Conservation (phyloP, 2,797 vertebrate genomes). For the Arvicola amphibius region DNA sequence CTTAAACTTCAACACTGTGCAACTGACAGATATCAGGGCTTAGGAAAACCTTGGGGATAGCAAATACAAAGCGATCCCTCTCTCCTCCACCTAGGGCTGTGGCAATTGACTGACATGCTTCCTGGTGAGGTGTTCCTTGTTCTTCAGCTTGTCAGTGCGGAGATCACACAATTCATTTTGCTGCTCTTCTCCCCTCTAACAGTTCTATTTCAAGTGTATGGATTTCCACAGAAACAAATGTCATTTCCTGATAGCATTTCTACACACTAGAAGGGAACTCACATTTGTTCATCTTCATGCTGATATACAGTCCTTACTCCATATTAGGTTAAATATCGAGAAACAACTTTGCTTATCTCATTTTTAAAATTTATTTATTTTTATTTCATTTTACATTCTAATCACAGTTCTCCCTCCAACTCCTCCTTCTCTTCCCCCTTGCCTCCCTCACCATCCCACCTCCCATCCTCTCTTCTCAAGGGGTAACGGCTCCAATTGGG, state of each 20-base stretch:
- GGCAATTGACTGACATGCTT: background rate
- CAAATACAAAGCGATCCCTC: background rate
- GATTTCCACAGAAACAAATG: background rate
- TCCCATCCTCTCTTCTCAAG: no score
- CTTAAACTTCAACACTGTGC: background rate
- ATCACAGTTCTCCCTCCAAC: no score
- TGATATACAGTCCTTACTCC: background rate
- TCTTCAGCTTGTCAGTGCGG: background rate
- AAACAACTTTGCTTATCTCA: background rate
- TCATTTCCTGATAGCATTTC: background rate
- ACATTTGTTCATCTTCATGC: background rate
- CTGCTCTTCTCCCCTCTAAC: background rate
- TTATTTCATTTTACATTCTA: no score
- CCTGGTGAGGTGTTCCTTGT: background rate
- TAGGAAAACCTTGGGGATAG: background rate
- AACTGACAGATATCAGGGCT: fast-evolving
- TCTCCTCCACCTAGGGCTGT: background rate
- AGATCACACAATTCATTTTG: background rate
- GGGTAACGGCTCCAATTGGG: no score
- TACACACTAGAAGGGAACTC: background rate
- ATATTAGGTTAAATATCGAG: background rate
- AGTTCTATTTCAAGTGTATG: background rate
- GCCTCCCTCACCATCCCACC: no score
- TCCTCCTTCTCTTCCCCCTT: no score
- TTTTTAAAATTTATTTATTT: background rate